Evolutionary conservation across 2,888 invertebrate species (phyloP).

Genomic region (Sepiola atlantica): DNA sequence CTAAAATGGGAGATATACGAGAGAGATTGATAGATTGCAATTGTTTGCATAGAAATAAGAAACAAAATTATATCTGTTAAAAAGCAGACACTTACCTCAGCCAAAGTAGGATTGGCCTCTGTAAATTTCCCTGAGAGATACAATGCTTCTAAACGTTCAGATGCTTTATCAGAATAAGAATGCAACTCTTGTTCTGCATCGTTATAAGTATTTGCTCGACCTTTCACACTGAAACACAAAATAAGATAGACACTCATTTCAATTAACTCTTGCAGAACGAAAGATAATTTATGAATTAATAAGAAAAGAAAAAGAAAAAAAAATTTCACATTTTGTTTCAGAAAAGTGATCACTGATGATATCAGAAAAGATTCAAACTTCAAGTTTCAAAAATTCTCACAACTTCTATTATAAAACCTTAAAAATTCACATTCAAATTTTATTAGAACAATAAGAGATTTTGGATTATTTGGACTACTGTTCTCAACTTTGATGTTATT

Average conservation of each 20-base stretch:
- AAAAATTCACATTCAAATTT: too few relatives aligned
- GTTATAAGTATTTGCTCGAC: constrained; percentile 82
- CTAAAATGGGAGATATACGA: too few relatives aligned
- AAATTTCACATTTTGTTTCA: not conserved
- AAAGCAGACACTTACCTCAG: not conserved
- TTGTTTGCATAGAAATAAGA: not conserved
- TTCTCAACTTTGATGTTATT: too few relatives aligned
- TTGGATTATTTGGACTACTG: too few relatives aligned
- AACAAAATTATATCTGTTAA: not conserved
- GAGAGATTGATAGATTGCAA: too few relatives aligned
- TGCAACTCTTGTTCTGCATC: constrained; percentile 84
- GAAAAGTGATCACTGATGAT: not conserved
- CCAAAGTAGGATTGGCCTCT: constrained; percentile 76
- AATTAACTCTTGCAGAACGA: not conserved
- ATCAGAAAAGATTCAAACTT: too few relatives aligned
- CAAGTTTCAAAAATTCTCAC: too few relatives aligned
- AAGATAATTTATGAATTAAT: not conserved
- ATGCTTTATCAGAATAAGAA: constrained; percentile 83
- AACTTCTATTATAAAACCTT: too few relatives aligned
- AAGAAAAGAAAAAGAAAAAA: not conserved
- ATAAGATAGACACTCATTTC: constrained; percentile 37
- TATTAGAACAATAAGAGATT: too few relatives aligned
- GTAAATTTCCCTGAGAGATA: constrained; percentile 88
- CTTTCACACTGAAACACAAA: constrained; percentile 75
- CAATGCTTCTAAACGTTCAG: constrained; percentile 82